These are phyloP conservation scores for Poeciliopsis turneri DNA, from an alignment of 2,797 vertebrate species.

Conservation along the genomic window DNA sequence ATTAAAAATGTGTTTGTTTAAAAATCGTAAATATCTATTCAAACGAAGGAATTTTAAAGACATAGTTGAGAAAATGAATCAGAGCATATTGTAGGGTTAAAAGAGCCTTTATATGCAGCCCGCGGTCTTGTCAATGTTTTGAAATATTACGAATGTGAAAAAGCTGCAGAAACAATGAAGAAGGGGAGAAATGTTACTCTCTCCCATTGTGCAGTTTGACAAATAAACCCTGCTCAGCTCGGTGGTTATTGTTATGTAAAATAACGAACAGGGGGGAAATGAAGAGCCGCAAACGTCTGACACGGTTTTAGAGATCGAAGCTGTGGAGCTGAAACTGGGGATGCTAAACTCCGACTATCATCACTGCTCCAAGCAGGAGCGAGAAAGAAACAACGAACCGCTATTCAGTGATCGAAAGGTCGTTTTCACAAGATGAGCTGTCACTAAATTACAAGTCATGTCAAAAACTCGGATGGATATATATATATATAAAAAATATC, in stretches of 20 bases:
- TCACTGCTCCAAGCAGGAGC: background rate
- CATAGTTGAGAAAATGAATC: conserved; percentile 1
- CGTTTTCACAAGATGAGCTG: background rate
- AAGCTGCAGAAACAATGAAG: conserved; percentile 33
- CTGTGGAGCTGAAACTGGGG: background rate
- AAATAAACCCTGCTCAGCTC: conserved; percentile 53
- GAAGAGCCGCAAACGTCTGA: conserved; percentile 10
- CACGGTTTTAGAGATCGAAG: background rate
- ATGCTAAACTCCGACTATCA: background rate
- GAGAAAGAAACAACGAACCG: background rate
- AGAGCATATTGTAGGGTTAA: conserved; percentile 57
- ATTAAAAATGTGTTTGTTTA: too few species aligned
- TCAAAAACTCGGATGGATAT: background rate
- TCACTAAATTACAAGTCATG: background rate
- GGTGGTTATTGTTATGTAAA: conserved; percentile 69
- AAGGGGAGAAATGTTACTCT: conserved; percentile 55
- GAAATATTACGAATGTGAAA: conserved; percentile 61
- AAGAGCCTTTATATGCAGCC: conserved; percentile 46
- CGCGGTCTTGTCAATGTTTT: conserved; percentile 50
- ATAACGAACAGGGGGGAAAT: conserved; percentile 15
- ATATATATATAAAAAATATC: background rate
- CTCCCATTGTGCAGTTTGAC: conserved; percentile 65
- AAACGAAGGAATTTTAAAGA: background rate
- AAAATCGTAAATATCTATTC: too few species aligned
- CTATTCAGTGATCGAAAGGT: background rate